These are phyloP conservation scores for Tetramorium bicarinatum DNA, from an alignment of 2,888 invertebrate species.

Conservation along the genomic window DNA sequence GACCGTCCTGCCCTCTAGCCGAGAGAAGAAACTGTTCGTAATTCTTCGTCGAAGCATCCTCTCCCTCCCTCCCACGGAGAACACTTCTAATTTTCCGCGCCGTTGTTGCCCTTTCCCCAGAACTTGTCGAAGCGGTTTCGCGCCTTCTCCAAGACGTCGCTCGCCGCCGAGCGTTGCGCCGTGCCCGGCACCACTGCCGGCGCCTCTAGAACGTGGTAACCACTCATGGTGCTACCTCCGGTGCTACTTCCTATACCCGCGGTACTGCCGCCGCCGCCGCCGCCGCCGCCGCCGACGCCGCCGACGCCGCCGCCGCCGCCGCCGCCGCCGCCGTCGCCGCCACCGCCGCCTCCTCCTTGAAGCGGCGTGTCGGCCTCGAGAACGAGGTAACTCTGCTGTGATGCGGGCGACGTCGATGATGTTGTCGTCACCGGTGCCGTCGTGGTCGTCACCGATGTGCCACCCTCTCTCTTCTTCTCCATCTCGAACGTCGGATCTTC, in stretches of 20 bases:
- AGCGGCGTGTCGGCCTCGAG: conserved; percentile 87
- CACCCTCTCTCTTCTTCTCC: conserved; percentile 81
- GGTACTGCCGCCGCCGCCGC: conserved; percentile 63
- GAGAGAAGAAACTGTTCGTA: conserved; percentile 8
- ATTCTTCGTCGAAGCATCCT: conserved; percentile 27
- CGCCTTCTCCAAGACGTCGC: conserved; percentile 93
- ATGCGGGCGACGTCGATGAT: conserved; percentile 74
- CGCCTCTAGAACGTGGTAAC: conserved; percentile 86
- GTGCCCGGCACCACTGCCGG: conserved; percentile 78
- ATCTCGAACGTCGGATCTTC: conserved; percentile 88
- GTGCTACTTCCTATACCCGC: conserved; percentile 44
- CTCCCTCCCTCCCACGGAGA: conserved; percentile 49
- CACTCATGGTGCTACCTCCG: conserved; percentile 67
- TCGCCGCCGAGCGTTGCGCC: conserved; percentile 88
- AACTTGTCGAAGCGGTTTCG: conserved; percentile 94
- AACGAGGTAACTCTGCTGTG: conserved; percentile 88
- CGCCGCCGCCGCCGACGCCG: neutral
- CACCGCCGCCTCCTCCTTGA: conserved; percentile 23
- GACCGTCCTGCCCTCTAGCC: neutral
- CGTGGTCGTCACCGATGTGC: conserved; percentile 77
- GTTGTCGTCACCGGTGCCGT: conserved; percentile 68
- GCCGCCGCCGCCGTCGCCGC: neutral
- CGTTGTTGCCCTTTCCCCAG: conserved; percentile 89
- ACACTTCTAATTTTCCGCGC: conserved; percentile 80
- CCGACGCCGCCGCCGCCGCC: neutral